Evolutionary conservation across 2,797 vertebrate genomes (phyloP).

Genomic region (Eleutherodactylus coqui): DNA sequence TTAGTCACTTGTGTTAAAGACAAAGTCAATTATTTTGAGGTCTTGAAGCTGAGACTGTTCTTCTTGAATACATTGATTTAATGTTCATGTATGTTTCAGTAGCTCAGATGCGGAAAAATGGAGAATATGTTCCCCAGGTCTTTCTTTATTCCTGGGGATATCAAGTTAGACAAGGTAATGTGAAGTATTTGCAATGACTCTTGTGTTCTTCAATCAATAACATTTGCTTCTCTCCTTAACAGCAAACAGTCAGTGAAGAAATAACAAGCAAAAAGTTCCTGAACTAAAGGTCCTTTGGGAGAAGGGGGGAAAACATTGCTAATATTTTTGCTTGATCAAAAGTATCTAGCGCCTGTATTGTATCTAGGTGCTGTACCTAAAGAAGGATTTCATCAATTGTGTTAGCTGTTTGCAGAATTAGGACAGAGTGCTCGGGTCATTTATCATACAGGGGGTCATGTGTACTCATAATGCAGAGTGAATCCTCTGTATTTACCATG

Average conservation of each 20-base stretch:
- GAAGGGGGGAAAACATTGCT: constrained; percentile 10
- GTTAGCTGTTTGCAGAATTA: neutral
- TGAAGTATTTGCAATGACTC: constrained; percentile 25
- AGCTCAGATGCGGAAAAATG: constrained; percentile 7
- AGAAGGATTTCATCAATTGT: neutral
- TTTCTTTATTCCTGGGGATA: constrained; percentile 13
- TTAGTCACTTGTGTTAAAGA: constrained; percentile 41
- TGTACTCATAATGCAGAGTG: neutral
- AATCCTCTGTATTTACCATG: neutral
- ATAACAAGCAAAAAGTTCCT: constrained; percentile 33
- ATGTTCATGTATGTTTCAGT: constrained; percentile 28
- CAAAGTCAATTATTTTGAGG: constrained; percentile 38
- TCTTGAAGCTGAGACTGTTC: neutral
- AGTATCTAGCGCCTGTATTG: neutral
- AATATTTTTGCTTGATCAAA: constrained; percentile 24
- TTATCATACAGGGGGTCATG: neutral
- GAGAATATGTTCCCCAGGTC: constrained; percentile 15
- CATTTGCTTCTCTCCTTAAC: constrained; percentile 39
- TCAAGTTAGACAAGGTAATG: constrained; percentile 28
- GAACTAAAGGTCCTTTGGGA: constrained; percentile 11
- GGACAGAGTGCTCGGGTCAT: neutral
- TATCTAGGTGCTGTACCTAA: neutral
- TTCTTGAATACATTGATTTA: constrained; percentile 23
- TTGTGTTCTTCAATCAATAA: constrained; percentile 46
- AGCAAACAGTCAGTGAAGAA: constrained; percentile 26